Evolutionary conservation across 2,113 vertebrate species (phyloP), one percentile per base, ranked within the genome.

Genomic region (Thermophis baileyi): DNA sequence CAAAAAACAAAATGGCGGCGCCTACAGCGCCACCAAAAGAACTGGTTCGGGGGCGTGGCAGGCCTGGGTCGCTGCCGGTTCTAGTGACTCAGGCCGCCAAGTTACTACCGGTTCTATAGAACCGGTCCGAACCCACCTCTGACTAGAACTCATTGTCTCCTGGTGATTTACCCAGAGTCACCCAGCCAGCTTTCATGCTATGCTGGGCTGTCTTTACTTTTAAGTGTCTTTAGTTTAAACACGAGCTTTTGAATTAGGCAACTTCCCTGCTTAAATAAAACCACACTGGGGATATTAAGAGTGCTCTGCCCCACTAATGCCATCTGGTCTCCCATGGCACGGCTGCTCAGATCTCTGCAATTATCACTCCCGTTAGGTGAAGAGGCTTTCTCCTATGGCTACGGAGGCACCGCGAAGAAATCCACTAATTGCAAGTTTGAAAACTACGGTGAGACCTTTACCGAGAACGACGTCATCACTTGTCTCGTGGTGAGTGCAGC

Each of bases 401-500:
- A 98, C 2, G 98, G 98, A 69, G 98, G 98, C 91, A 99, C 98
- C 0, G 98, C 98, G 49, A 99, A 98, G 94, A 99, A 99, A 94
- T 99, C 98, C 0, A 94, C 94, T 1, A 98, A 98, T 95, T 98
- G 98, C 94, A 98, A 98, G 46, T 99, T 99, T 93, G 97, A 98
- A 40, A 98, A 98, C 94, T 99, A 98, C 0, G 98, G 98, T 4
- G 98, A 99, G 95, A 97, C 97, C 89, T 99, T 99, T 95, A 96
- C 98, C 0, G 98, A 99, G 96, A 98, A 98, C 7, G 98, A 99
- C 25, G 98, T 99, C 95, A 98, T 99, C 87, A 98, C 98, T 87
- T 99, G 98, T 94, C 98, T 98, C 94, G 97, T 98, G 92, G 99
- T 99, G 97, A 98, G 98, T 97, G 91, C 93, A 20, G 25, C 47